These are phyloP conservation scores for Mirounga angustirostris DNA, from an alignment of 2,113 vertebrate genomes.

Conservation along the genomic window DNA sequence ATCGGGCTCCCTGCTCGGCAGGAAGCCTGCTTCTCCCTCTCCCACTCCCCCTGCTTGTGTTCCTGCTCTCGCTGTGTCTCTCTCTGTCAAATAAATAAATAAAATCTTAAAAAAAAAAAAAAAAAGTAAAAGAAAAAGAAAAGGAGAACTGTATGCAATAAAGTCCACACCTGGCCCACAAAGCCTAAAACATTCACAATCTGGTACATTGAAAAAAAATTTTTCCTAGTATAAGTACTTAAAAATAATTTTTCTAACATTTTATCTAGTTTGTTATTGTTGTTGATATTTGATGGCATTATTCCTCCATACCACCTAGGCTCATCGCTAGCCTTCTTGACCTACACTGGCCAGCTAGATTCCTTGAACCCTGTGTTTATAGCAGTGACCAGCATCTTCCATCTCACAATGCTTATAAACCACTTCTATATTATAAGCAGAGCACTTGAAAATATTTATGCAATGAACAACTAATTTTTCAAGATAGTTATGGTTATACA, in stretches of 20 bases:
- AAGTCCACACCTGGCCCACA: not conserved
- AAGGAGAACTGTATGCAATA: not conserved
- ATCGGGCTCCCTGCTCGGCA: too few relatives aligned
- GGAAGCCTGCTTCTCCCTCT: too few relatives aligned
- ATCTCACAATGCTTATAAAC: slow-evolving; percentile 36
- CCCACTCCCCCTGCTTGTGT: too few relatives aligned
- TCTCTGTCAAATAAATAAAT: too few relatives aligned
- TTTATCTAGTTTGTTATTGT: not conserved
- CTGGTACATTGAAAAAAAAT: not conserved
- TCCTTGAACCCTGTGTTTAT: not conserved
- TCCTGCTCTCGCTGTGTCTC: too few relatives aligned
- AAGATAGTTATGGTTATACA: slow-evolving; percentile 73
- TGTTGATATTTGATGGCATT: not conserved
- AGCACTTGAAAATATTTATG: slow-evolving; percentile 74
- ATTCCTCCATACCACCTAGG: not conserved
- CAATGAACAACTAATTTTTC: slow-evolving; percentile 82
- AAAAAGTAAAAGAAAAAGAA: not conserved
- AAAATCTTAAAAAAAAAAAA: not conserved
- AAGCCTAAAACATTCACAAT: not conserved
- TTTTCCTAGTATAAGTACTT: not conserved
- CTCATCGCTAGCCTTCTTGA: not conserved
- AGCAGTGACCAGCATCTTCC: not conserved
- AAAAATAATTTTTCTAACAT: not conserved
- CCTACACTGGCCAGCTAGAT: not conserved
- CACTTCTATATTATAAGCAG: slow-evolving; percentile 49